These are phyloP conservation scores for Chauna torquata DNA, from an alignment of 2,113 vertebrate species.

Conservation along the genomic window DNA sequence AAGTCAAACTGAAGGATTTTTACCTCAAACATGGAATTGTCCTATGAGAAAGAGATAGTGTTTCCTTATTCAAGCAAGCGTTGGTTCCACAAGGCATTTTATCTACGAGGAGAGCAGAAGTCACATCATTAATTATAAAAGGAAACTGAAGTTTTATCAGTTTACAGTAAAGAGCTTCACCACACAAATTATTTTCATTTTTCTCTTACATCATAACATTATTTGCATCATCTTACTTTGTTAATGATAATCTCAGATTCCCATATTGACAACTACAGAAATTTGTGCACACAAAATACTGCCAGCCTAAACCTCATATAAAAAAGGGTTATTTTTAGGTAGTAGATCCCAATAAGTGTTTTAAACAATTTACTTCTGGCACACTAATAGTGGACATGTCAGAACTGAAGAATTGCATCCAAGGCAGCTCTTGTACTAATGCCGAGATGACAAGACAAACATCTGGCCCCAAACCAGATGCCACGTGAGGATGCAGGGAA, in stretches of 20 bases:
- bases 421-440: background rate
- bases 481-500: background rate
- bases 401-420: background rate
- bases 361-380: background rate
- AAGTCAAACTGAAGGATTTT: background rate
- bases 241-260: background rate
- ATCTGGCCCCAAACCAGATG: background rate
- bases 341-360: no score
- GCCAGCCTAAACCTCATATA: background rate
- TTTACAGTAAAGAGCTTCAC: background rate
- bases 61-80: conserved; percentile 40
- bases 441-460: background rate
- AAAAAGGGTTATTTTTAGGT: background rate
- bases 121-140: background rate
- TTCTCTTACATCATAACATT: background rate
- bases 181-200: background rate
- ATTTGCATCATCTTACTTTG: background rate
- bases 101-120: conserved; percentile 26
- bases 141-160: background rate
- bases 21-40: conserved; percentile 46
- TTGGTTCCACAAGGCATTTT: conserved; percentile 57
- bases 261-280: background rate
- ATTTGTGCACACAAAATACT: background rate
- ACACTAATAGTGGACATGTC: background rate
- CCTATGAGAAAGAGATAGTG: background rate